phyloP scores from a whole-genome alignment of 2,113 vertebrate genomes.

The Platycercus adscitus region DNA sequence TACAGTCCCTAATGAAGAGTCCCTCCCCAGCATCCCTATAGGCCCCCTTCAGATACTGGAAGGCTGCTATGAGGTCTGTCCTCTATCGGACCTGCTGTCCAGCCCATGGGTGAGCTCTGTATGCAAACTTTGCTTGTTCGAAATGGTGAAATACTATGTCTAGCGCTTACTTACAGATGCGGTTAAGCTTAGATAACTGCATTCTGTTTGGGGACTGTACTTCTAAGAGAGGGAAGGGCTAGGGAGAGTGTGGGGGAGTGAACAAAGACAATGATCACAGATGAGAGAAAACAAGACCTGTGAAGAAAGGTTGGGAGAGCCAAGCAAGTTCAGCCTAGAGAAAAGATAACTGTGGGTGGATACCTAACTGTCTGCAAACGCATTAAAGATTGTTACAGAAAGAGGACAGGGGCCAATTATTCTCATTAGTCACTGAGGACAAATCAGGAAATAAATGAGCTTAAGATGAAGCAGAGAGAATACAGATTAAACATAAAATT shows the following conservation, averaged over 20 bases:
- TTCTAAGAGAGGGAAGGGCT: not conserved
- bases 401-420: constrained; percentile 57
- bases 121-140: not conserved
- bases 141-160: not conserved
- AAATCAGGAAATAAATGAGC: constrained; percentile 48
- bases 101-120: not conserved
- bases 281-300: not conserved
- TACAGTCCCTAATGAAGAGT: too few species aligned
- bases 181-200: not conserved
- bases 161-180: not conserved
- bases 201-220: not conserved
- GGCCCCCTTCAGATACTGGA: too few species aligned
- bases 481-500: constrained; percentile 37
- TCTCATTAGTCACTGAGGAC: constrained; percentile 49
- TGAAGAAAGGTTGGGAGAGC: constrained; percentile 13
- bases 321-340: not conserved
- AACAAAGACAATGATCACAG: not conserved
- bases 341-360: constrained; percentile 32
- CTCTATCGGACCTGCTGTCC: not conserved
- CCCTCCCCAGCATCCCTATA: too few species aligned
- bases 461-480: constrained; percentile 38
- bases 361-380: constrained; percentile 42
- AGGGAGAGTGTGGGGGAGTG: not conserved
- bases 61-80: too few species aligned
- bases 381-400: constrained; percentile 23